Conservation (phyloP, 2,113 vertebrate genomes). For the Osmerus eperlanus region DNA sequence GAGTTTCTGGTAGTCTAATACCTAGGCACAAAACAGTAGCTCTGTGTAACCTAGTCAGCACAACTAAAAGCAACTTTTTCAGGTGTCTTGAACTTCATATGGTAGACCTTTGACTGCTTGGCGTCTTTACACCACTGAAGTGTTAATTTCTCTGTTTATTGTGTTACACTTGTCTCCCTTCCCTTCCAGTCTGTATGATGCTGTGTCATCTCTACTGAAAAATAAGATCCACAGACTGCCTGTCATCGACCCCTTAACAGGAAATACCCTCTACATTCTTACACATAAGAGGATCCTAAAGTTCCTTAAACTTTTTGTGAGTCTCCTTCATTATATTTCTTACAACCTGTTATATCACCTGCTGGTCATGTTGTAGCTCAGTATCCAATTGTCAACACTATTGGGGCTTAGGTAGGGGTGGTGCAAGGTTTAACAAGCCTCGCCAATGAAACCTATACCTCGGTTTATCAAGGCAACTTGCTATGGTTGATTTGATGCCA, state of each 20-base stretch:
- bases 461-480: too few species aligned
- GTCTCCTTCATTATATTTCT: constrained; percentile 41
- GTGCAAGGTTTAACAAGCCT: neutral
- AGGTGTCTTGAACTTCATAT: too few species aligned
- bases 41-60: too few species aligned
- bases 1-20: constrained; percentile 17
- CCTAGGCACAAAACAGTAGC: too few species aligned
- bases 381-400: neutral
- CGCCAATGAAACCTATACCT: neutral
- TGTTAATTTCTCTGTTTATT: neutral
- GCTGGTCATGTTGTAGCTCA: constrained; percentile 1
- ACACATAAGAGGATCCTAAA: constrained; percentile 99
- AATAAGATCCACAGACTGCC: constrained; percentile 97
- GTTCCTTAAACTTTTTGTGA: constrained; percentile 97
- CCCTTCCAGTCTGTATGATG: constrained; percentile 88
- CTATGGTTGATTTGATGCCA: neutral
- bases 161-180: constrained; percentile 5
- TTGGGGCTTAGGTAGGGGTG: neutral
- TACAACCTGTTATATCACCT: neutral
- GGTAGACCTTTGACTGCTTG: neutral
- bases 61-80: too few species aligned
- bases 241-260: constrained; percentile 91
- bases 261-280: constrained; percentile 95
- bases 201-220: constrained; percentile 89
- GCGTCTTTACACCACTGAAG: neutral